Evolutionary conservation across 2,888 invertebrate genomes (phyloP).

Genomic region (Ennomos quercinarius): DNA sequence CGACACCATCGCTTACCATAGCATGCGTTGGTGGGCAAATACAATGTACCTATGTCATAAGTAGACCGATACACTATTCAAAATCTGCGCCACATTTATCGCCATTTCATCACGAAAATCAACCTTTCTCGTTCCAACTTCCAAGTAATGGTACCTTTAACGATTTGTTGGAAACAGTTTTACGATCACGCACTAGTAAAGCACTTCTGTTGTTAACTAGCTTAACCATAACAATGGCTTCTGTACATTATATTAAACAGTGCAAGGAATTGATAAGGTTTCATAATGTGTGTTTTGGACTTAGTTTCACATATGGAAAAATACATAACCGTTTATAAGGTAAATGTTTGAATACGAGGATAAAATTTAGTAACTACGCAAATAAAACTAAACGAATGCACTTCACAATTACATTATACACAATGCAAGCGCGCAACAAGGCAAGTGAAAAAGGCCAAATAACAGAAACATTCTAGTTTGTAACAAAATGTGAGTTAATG

Average conservation of each 20-base stretch:
- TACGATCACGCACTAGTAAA: constrained; percentile 27
- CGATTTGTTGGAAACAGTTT: constrained; percentile 28
- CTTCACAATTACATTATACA: no score
- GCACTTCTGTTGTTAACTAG: constrained; percentile 12
- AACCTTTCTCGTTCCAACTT: not conserved
- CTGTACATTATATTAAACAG: constrained; percentile 3
- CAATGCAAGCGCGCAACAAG: no score
- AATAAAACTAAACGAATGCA: not conserved
- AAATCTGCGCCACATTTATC: no score
- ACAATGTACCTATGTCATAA: no score
- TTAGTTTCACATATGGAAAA: no score
- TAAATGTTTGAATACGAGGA: not conserved
- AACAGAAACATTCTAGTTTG: no score
- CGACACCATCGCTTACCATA: no score
- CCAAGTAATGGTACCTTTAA: constrained; percentile 11
- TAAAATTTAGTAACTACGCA: not conserved
- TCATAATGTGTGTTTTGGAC: not conserved
- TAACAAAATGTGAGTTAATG: no score
- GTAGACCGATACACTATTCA: no score
- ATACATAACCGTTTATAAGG: no score
- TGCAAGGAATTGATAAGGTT: constrained; percentile 2
- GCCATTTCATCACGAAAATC: constrained; percentile 1
- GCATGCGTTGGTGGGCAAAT: no score
- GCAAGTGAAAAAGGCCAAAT: no score
- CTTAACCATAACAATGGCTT: constrained; percentile 14